A percentile compares a stretch with the other conserved stretches of the same genome.
Conservation (phyloP, 2,113 vertebrate genomes). For the Phoenicopterus ruber region DNA sequence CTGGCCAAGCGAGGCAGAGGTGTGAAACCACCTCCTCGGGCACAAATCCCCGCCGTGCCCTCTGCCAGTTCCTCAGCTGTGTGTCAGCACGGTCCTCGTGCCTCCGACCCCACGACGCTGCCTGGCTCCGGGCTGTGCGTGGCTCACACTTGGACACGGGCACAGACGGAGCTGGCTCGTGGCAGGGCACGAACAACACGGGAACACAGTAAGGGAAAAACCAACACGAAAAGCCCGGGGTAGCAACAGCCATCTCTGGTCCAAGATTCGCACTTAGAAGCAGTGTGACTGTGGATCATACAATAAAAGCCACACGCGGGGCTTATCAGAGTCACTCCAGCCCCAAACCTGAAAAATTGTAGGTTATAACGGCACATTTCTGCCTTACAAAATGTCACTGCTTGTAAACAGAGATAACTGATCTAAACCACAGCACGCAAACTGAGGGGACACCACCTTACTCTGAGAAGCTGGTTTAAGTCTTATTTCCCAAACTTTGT, state of each 20-base stretch:
- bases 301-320: neutral
- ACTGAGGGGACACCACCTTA: neutral
- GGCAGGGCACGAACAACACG: neutral
- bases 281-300: neutral
- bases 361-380: neutral
- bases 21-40: neutral
- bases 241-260: neutral
- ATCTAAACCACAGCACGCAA: neutral
- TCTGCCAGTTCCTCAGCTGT: neutral
- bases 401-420: neutral
- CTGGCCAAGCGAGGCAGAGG: neutral
- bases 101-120: neutral
- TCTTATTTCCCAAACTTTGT: neutral
- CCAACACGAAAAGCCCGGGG: neutral
- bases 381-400: neutral
- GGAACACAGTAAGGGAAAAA: neutral
- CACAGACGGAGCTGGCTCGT: neutral
- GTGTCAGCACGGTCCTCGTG: neutral
- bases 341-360: neutral
- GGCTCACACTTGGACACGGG: neutral
- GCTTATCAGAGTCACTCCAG: neutral
- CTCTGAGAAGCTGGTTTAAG: neutral
- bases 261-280: neutral
- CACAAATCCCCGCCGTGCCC: neutral
- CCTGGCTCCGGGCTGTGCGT: neutral